Evolutionary conservation across 2,888 invertebrate genomes (phyloP), one percentile per base, ranked within the genome.

Genomic region (Margaritifera margaritifera): DNA sequence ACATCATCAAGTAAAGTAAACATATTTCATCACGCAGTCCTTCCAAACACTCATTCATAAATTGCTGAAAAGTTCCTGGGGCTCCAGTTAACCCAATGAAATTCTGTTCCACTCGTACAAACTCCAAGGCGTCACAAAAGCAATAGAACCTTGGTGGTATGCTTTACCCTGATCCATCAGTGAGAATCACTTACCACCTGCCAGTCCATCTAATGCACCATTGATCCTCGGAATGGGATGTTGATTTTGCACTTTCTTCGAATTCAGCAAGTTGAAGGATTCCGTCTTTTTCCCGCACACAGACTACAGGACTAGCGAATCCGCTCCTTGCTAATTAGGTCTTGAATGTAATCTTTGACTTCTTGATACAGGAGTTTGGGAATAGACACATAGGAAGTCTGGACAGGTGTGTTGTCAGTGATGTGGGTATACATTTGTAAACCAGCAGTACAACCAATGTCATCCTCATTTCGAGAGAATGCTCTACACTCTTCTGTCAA

Each of bases 71-170:
- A n/a, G 8, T 15, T 55, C 25, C 66, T 6, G 72, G 69, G 0
- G 69, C 72, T 31, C 62, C 69, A 4, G 64, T 56, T 19, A 72
- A 27, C 11, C 67, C 69, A 50, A 64, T n/a, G 72, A 67, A 27
- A 75, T 68, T 6, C 70, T 51, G n/a, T 55, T 55, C 64, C 72
- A 75, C 31, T 75, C 70, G 22, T 65, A 72, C 24, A 75, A 61
- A 6, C 72, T 70, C 72, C 67, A 75, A 19, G 72, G 72, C 8
- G 66, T 73, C 3, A 68, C 64, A 24, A 75, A 73, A 20, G 72
- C 70, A 54, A 75, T 56, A 51, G 67, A 66, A 15, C 72, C 65
- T 51, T 72, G 72, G 18, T 72, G 66, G 65, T 72, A 72, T 19
- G 69, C 69, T 24, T 75, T 72, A n/a, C 70, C 69, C 60, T 70